phyloP scores from a whole-genome alignment of 2,797 vertebrate species.

The Eulemur rubriventer region DNA sequence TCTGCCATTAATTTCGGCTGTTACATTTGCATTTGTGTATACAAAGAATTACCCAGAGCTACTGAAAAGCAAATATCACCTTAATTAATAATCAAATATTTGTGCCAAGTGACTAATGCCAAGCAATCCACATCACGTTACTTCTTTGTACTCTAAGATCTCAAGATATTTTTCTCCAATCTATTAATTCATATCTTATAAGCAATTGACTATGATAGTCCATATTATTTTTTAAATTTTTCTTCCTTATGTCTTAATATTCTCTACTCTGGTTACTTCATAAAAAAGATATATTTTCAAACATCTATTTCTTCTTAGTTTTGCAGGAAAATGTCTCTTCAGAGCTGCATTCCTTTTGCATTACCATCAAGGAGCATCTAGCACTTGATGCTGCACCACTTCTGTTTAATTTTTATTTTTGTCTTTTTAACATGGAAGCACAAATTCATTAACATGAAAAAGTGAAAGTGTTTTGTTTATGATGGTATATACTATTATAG shows the following conservation, averaged over 20 bases:
- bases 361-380: not conserved
- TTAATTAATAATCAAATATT: not conserved
- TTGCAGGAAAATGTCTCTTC: not conserved
- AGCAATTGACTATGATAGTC: not conserved
- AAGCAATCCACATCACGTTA: not conserved
- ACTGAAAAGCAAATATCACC: not conserved
- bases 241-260: not conserved
- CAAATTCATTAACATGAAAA: not conserved
- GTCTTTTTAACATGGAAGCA: not conserved
- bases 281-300: not conserved
- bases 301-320: not conserved
- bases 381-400: not conserved
- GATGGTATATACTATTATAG: not conserved
- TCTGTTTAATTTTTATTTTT: not conserved
- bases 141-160: not conserved
- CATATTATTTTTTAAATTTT: not conserved
- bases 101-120: not conserved
- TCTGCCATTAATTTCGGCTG: not conserved
- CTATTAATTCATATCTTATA: not conserved
- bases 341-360: not conserved
- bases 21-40: not conserved
- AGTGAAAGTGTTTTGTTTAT: not conserved
- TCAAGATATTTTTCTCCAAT: not conserved
- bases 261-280: not conserved
- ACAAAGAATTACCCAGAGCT: not conserved